These are phyloP conservation scores for Phania funesta DNA, from an alignment of 2,888 invertebrate genomes.

Conservation along the genomic window DNA sequence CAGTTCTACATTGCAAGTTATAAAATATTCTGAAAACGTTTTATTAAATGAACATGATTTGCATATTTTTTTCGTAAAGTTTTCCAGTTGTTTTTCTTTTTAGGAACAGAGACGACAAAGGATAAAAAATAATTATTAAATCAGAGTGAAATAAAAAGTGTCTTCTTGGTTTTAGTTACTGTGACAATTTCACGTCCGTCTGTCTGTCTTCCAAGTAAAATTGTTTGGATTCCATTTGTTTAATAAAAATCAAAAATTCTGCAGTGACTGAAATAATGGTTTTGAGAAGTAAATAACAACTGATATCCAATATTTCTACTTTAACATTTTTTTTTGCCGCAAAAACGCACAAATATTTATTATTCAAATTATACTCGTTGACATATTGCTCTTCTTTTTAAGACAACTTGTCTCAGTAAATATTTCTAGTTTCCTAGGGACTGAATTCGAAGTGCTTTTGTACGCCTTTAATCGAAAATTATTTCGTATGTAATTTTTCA, in stretches of 20 bases:
- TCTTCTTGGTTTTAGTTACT: no score
- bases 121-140: no score
- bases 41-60: conserved; percentile 78
- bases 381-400: neutral
- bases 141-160: no score
- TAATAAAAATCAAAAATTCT: no score
- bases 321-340: neutral
- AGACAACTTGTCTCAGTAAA: conserved; percentile 23
- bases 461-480: conserved; percentile 55
- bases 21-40: conserved; percentile 78
- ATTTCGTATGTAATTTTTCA: conserved; percentile 61
- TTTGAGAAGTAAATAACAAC: no score
- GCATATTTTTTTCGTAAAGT: conserved; percentile 68
- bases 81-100: neutral
- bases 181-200: no score
- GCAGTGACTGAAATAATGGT: no score
- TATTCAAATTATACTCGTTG: no score
- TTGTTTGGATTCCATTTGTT: no score
- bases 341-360: no score
- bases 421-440: conserved; percentile 2
- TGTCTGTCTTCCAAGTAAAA: no score
- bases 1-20: conserved; percentile 71
- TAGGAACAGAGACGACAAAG: no score
- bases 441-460: conserved; percentile 7
- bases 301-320: neutral